A percentile compares a stretch with the other conserved stretches of the same genome.
Conservation (phyloP, 2,888 invertebrate genomes). For the Pachydiplax longipennis region DNA sequence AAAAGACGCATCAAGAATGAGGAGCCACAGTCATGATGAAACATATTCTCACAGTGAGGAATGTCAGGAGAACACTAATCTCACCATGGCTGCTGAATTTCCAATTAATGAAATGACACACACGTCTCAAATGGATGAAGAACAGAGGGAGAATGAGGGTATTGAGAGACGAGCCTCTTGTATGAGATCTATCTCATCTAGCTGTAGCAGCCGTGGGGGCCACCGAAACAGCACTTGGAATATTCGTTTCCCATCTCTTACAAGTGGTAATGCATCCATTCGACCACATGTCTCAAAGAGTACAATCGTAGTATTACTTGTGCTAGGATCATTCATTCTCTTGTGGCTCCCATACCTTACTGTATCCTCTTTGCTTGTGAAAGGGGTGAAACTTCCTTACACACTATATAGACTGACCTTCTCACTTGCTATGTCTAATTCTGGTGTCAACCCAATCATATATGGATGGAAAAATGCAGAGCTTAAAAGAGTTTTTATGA, state of each 20-base stretch:
- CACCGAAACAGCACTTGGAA: neutral
- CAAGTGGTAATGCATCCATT: neutral
- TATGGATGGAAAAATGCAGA: conserved; percentile 87
- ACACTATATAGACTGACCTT: conserved; percentile 71
- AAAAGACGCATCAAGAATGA: neutral
- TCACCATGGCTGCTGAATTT: neutral
- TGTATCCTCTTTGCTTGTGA: conserved; percentile 56
- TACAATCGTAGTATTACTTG: conserved; percentile 70
- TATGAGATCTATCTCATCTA: neutral
- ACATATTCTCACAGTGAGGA: neutral
- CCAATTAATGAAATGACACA: neutral
- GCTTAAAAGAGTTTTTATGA: conserved; percentile 70
- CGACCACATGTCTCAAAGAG: neutral
- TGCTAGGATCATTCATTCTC: conserved; percentile 79
- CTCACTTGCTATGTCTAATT: conserved; percentile 79
- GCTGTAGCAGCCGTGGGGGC: neutral
- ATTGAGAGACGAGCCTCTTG: neutral
- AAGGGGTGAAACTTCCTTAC: conserved; percentile 2
- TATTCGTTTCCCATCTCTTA: conserved; percentile 13
- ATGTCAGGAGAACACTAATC: neutral
- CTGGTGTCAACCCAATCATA: conserved; percentile 81
- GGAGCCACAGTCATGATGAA: neutral
- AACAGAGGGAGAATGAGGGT: neutral
- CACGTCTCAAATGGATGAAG: neutral
- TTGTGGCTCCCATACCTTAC: conserved; percentile 84